phyloP scores from a whole-genome alignment of 2,113 vertebrate genomes.

The Morone chrysops region DNA sequence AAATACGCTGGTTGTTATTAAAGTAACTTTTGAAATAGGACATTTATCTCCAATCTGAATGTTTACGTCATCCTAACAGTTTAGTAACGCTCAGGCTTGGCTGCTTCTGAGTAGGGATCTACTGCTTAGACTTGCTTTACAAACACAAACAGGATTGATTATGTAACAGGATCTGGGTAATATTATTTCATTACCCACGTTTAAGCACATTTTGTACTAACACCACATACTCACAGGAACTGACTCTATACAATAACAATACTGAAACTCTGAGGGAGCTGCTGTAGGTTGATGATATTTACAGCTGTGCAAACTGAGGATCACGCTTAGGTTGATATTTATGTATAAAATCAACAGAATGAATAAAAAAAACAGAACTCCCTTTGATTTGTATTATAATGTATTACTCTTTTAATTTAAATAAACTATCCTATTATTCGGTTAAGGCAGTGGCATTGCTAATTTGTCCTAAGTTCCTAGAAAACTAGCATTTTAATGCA shows the following conservation, averaged over 20 bases:
- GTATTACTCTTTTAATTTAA: background rate
- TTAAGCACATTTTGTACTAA: background rate
- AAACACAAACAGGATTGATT: too few species aligned
- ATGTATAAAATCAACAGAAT: background rate
- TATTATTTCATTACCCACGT: background rate
- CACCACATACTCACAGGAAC: background rate
- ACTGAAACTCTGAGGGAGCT: background rate
- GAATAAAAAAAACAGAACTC: background rate
- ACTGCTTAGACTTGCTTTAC: background rate
- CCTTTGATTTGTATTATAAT: too few species aligned
- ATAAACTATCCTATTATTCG: background rate
- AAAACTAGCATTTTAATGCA: slow-evolving; percentile 12
- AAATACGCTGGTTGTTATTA: slow-evolving; percentile 3
- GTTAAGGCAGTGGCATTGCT: background rate
- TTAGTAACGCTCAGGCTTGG: background rate
- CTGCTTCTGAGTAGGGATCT: background rate
- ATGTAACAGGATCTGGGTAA: too few species aligned
- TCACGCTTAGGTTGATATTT: background rate
- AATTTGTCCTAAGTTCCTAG: background rate
- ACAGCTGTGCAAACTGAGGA: background rate
- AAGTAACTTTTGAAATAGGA: background rate
- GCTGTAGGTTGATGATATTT: background rate
- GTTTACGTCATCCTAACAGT: background rate
- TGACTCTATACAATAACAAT: background rate
- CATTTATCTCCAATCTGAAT: background rate